A percentile compares a stretch with the other conserved stretches of the same genome.
These are phyloP conservation scores for Gibbula magus DNA, from an alignment of 2,888 invertebrate species.

Conservation along the genomic window DNA sequence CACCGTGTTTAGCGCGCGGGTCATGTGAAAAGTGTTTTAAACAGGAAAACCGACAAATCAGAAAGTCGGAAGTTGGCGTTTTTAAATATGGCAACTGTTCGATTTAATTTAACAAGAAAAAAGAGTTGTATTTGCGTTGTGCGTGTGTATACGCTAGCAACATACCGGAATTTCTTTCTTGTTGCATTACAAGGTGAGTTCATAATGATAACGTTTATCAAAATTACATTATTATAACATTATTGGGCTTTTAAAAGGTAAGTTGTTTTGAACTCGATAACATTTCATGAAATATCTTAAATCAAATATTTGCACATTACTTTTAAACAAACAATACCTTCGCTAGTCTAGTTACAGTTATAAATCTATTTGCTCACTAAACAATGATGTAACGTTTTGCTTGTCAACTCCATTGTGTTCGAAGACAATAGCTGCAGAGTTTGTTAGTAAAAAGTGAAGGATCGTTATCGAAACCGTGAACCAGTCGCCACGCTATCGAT, in stretches of 20 bases:
- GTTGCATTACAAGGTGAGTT: background rate
- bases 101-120: slow-evolving; percentile 10
- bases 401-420: no score
- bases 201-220: background rate
- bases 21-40: slow-evolving; percentile 4
- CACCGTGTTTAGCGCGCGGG: background rate
- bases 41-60: background rate
- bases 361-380: no score
- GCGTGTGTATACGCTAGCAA: background rate
- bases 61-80: background rate
- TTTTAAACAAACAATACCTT: no score
- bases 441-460: no score
- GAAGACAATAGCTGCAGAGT: no score
- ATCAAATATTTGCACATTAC: no score
- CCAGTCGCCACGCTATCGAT: background rate
- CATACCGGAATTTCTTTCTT: background rate
- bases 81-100: slow-evolving; percentile 21
- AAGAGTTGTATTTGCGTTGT: slow-evolving; percentile 2
- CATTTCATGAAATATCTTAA: no score
- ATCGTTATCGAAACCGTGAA: background rate
- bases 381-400: no score
- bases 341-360: no score
- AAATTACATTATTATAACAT: background rate
- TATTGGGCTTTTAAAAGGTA: background rate
- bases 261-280: no score